Percentiles rank a stretch among this genome's conserved stretches.
phyloP scores from a whole-genome alignment of 2,797 vertebrate genomes.

The Microctenopoma lineatum region DNA sequence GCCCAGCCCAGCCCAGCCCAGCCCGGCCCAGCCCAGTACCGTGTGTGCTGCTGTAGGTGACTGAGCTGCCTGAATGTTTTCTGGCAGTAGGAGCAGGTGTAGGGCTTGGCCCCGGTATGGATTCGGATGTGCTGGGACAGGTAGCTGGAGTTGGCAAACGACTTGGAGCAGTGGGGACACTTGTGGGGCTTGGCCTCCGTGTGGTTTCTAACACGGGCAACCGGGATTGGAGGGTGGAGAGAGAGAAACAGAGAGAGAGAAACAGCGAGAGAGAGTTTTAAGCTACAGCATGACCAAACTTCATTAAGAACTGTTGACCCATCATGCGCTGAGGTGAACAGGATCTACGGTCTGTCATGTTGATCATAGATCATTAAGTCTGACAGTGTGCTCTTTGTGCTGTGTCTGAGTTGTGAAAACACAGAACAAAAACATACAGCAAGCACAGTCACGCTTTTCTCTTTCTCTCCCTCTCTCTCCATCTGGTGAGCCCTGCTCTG shows the following conservation, averaged over 20 bases:
- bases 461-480: constrained; percentile 68
- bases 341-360: constrained; percentile 39
- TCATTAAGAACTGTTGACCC: constrained; percentile 67
- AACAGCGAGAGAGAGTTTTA: constrained; percentile 80
- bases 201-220: constrained; percentile 78
- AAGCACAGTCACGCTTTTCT: constrained; percentile 78
- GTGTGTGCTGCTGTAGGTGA: constrained; percentile 99
- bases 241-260: constrained; percentile 69
- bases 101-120: constrained; percentile 98
- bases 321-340: constrained; percentile 63
- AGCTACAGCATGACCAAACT: constrained; percentile 77
- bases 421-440: constrained; percentile 80
- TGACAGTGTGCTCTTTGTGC: constrained; percentile 80
- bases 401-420: constrained; percentile 81
- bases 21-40: constrained; percentile 84
- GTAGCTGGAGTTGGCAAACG: constrained; percentile 99
- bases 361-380: constrained; percentile 44
- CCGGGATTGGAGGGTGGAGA: constrained; percentile 56
- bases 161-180: constrained; percentile 99
- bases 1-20: too few relatives aligned
- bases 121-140: constrained; percentile 99
- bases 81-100: constrained; percentile 99
- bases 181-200: constrained; percentile 97
- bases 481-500: constrained; percentile 56
- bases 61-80: constrained; percentile 99